These are phyloP conservation scores for Eumaeus atala DNA, from an alignment of 1,140 invertebrate genomes.

Conservation along the genomic window DNA sequence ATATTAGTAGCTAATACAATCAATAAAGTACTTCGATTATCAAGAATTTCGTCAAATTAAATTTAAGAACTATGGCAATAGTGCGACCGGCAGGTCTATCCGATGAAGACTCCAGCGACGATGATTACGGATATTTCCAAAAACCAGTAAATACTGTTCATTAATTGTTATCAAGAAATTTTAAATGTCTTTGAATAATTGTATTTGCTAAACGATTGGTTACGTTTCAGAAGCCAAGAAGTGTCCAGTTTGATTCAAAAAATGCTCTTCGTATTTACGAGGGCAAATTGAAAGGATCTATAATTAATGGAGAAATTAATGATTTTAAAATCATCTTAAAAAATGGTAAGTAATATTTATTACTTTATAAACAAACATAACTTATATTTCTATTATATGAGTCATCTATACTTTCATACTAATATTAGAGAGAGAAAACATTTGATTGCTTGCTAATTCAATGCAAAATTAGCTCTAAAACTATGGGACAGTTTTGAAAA, in stretches of 20 bases:
- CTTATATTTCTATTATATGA: too few species aligned
- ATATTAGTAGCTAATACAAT: too few species aligned
- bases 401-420: too few species aligned
- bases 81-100: constrained; percentile 52
- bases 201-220: not conserved
- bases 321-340: not conserved
- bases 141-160: constrained; percentile 36
- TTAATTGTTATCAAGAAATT: too few species aligned
- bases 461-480: too few species aligned
- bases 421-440: too few species aligned
- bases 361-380: too few species aligned
- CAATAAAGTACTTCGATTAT: too few species aligned
- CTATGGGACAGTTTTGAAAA: too few species aligned
- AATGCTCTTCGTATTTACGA: not conserved
- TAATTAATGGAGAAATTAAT: not conserved
- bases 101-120: constrained; percentile 49
- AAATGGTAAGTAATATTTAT: not conserved
- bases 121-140: constrained; percentile 47
- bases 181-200: not conserved
- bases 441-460: too few species aligned
- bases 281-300: not conserved
- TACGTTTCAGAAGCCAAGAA: not conserved
- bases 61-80: constrained; percentile 40
- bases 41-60: too few species aligned
- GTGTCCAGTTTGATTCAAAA: not conserved